Evolutionary conservation across 2,113 vertebrate genomes (phyloP).

Genomic region (Tor tambroides): DNA sequence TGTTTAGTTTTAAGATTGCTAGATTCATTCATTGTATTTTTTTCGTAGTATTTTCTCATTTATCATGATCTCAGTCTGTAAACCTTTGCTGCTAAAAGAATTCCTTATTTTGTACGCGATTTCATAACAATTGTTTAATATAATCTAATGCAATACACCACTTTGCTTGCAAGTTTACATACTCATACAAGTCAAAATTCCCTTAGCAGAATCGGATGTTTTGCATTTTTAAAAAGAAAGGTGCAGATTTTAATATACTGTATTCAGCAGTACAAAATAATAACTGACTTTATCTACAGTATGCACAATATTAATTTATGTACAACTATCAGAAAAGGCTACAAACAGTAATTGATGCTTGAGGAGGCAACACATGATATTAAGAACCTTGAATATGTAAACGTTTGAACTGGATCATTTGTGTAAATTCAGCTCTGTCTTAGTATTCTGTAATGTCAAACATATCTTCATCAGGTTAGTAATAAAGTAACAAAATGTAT

Average conservation of each 20-base stretch:
- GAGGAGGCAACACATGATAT: not conserved
- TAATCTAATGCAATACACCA: not conserved
- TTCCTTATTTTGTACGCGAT: not conserved
- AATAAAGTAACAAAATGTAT: not conserved
- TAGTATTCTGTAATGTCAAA: not conserved
- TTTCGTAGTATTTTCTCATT: not conserved
- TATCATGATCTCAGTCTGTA: not conserved
- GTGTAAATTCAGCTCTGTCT: too few species aligned
- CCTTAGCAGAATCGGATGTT: not conserved
- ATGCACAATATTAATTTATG: too few species aligned
- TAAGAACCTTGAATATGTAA: not conserved
- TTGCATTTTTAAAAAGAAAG: not conserved
- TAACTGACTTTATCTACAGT: too few species aligned
- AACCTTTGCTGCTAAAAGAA: slow-evolving; percentile 9
- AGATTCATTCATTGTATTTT: not conserved
- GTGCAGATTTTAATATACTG: not conserved
- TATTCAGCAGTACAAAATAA: too few species aligned
- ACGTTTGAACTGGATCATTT: too few species aligned
- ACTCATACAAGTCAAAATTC: not conserved
- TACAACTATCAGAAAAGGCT: not conserved
- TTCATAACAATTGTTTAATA: not conserved
- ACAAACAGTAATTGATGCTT: not conserved
- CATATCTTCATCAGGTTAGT: not conserved
- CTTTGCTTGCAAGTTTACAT: not conserved
- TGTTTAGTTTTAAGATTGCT: too few species aligned